A percentile compares a stretch with the other conserved stretches of the same genome.
phyloP scores from a whole-genome alignment of 2,797 vertebrate species.

The Cephalopachus bancanus region DNA sequence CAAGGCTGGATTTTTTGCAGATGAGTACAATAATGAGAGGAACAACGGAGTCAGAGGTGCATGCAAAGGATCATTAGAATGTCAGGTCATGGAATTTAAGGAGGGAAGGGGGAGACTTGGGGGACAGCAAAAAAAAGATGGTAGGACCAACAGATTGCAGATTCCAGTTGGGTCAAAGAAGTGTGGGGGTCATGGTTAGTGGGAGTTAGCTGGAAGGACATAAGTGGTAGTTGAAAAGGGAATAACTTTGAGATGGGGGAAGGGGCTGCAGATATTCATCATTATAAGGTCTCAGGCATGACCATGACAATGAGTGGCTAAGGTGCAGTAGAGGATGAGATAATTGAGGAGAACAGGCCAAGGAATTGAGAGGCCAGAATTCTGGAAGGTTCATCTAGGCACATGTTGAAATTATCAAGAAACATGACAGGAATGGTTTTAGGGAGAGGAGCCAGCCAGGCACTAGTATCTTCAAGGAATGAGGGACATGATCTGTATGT shows the following conservation, averaged over 20 bases:
- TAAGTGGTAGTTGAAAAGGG: background rate
- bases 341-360: background rate
- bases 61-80: background rate
- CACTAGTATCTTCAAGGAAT: background rate
- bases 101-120: background rate
- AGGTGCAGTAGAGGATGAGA: background rate
- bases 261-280: background rate
- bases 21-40: background rate
- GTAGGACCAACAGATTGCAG: background rate
- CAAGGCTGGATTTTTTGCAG: background rate
- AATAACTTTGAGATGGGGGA: slow-evolving; percentile 2
- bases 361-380: background rate
- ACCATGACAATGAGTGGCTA: background rate
- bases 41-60: background rate
- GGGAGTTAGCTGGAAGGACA: background rate
- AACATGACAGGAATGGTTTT: background rate
- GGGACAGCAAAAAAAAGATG: background rate
- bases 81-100: background rate
- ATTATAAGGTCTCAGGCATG: background rate
- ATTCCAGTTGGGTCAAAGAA: background rate
- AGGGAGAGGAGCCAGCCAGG: background rate
- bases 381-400: background rate
- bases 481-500: background rate
- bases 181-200: background rate
- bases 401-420: background rate